Evolutionary conservation across 2,797 vertebrate genomes (phyloP), one percentile per base, ranked within the genome.

Genomic region (Hippoglossus hippoglossus): DNA sequence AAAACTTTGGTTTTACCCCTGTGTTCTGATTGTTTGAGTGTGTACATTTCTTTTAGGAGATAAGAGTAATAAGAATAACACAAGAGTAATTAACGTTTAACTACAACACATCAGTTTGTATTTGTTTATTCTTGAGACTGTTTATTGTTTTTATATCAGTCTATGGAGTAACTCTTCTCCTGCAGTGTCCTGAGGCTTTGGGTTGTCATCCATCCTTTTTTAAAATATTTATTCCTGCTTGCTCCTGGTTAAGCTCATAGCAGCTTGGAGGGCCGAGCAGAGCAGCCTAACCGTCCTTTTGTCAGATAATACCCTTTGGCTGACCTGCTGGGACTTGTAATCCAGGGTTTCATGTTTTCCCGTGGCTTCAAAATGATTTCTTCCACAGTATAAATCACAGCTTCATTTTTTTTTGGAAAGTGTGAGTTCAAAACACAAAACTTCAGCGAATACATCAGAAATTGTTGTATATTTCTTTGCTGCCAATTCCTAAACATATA

Each of bases 381-480:
- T 63, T 21, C 44, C 58, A 1, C 41, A 50, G 31, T 50, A 57
- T 26, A 52, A 59, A 18, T 63, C 25, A 19, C 49, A 44, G 22
- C 13, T 64, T 67, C 60, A 28, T 25, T 46, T 46, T 19, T 46
- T 46, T 46, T 46, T 9, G 5, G 51, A 64, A 51, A 36, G 26
- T 6, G 11, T 0, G 2, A 54, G 26, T 31, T 49, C 3, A 58
- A 58, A 67, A 54, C n/a, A 49, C 16, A 66, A 46, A 73, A 46
- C 1, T 0, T 68, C 1, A 1, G 6, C 71, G 31, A 41, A 39
- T 49, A 26, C 24, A 62, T 68, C 54, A 56, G 54, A 65, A 24
- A 65, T 49, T 59, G 47, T 5, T 61, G 28, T 66, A 63, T 34
- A 70, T 80, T 58, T 83, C 24, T 61, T 24, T 71, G 55, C 21